Evolutionary conservation across 2,797 vertebrate species (phyloP).

Genomic region (Pachyuromys duprasi): DNA sequence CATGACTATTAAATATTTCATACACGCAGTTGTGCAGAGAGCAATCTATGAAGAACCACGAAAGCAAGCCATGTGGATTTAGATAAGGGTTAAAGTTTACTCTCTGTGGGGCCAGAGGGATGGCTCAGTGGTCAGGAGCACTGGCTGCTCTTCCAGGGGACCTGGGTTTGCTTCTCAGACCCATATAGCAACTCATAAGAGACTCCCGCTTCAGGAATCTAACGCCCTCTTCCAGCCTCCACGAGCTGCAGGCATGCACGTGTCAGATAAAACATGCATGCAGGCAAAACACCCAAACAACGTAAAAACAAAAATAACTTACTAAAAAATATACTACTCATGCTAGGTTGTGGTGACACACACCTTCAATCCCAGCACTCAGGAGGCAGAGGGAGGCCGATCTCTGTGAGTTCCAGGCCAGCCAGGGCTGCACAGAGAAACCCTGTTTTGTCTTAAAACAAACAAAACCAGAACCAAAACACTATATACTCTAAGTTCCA

Average conservation of each 20-base stretch:
- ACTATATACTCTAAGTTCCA: background rate
- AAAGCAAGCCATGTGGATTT: background rate
- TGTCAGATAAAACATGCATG: background rate
- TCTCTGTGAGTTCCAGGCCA: background rate
- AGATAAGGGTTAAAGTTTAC: background rate
- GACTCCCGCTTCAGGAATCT: background rate
- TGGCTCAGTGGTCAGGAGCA: background rate
- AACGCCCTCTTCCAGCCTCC: background rate
- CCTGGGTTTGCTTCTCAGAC: background rate
- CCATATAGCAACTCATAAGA: background rate
- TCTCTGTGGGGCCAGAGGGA: background rate
- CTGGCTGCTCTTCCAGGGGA: background rate
- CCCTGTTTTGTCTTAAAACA: background rate
- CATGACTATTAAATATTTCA: background rate
- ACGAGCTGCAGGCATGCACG: background rate
- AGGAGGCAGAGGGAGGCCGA: background rate
- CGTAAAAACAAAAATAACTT: background rate
- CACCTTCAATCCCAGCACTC: background rate
- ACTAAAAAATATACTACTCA: background rate
- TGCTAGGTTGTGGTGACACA: accelerated
- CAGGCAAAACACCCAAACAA: background rate
- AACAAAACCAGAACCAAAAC: background rate
- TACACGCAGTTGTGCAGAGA: background rate
- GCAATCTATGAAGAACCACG: background rate
- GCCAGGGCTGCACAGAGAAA: too few species aligned